A percentile compares a stretch with the other conserved stretches of the same genome.
Evolutionary conservation across 2,888 invertebrate species (phyloP).

Genomic region (Blastobasis lacticolella): DNA sequence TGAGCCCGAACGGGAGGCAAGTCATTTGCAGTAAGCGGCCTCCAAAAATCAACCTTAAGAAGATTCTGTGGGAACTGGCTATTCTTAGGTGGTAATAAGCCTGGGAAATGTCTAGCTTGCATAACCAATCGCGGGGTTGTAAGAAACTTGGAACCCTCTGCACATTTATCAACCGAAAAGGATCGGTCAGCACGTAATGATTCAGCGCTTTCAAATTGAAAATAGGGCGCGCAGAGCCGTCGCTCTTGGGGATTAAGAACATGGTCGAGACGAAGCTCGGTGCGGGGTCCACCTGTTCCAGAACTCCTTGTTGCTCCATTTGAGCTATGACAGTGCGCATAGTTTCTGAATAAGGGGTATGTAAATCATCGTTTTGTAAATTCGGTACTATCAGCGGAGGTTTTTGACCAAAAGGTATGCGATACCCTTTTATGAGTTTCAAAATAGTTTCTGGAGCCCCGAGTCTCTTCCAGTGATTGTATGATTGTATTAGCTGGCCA

Average conservation of each 20-base stretch:
- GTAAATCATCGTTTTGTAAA: neutral
- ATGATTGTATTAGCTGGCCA: slow-evolving; percentile 6
- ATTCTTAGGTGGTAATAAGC: slow-evolving; percentile 17
- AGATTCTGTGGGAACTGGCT: slow-evolving; percentile 8
- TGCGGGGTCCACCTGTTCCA: neutral
- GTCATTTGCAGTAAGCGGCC: slow-evolving; percentile 12
- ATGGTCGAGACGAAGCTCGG: slow-evolving; percentile 11
- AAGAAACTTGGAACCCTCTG: slow-evolving; percentile 9
- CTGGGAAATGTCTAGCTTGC: slow-evolving; percentile 15
- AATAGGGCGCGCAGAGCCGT: slow-evolving; percentile 12
- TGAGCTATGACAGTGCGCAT: neutral
- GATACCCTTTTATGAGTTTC: slow-evolving; percentile 12
- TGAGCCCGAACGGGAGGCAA: slow-evolving; percentile 15
- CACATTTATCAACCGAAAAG: slow-evolving; percentile 7
- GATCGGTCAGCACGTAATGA: slow-evolving; percentile 3
- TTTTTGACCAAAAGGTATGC: slow-evolving; percentile 2
- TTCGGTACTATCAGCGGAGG: neutral
- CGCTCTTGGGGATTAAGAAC: slow-evolving; percentile 9
- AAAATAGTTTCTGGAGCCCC: slow-evolving; percentile 9
- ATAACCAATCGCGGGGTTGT: slow-evolving; percentile 13
- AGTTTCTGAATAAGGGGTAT: neutral
- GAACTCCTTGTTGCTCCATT: neutral
- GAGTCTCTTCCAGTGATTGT: slow-evolving; percentile 8
- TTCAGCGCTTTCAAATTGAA: slow-evolving; percentile 19
- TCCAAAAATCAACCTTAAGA: slow-evolving; percentile 6